Evolutionary conservation across 2,113 vertebrate genomes (phyloP).

Genomic region (Tachycineta bicolor): DNA sequence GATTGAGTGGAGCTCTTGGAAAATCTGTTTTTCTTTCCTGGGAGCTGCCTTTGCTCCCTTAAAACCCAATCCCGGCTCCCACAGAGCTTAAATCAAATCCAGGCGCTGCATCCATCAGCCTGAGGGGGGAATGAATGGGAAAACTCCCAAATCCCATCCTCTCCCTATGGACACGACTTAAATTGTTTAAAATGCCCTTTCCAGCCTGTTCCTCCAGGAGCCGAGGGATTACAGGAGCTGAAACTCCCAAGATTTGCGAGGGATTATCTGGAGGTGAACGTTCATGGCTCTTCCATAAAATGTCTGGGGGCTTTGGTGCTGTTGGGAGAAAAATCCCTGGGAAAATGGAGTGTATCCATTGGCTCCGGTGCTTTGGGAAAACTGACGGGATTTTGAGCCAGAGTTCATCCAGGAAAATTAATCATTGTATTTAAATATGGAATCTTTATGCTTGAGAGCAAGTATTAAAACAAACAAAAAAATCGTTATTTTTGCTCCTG

Average conservation of each 20-base stretch:
- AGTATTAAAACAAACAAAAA: background rate
- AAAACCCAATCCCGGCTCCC: background rate
- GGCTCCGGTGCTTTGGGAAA: background rate
- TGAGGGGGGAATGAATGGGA: background rate
- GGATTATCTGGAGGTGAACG: background rate
- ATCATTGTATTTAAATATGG: background rate
- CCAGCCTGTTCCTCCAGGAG: background rate
- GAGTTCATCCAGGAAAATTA: background rate
- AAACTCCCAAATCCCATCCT: background rate
- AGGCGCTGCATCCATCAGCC: background rate
- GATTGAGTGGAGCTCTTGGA: background rate
- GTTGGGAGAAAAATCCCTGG: background rate
- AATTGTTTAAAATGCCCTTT: background rate
- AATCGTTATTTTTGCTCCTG: fast-evolving
- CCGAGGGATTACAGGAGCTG: background rate
- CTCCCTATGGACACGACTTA: fast-evolving
- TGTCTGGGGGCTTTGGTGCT: background rate
- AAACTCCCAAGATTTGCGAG: background rate
- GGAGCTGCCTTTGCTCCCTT: background rate
- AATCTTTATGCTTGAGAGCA: background rate
- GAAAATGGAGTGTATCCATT: background rate
- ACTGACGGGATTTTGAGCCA: background rate
- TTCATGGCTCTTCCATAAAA: background rate
- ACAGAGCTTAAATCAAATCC: background rate
- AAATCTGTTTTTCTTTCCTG: background rate